Base-by-base conservation (phyloP, 2,113 vertebrate genomes). In the Lonchura striata region DNA sequence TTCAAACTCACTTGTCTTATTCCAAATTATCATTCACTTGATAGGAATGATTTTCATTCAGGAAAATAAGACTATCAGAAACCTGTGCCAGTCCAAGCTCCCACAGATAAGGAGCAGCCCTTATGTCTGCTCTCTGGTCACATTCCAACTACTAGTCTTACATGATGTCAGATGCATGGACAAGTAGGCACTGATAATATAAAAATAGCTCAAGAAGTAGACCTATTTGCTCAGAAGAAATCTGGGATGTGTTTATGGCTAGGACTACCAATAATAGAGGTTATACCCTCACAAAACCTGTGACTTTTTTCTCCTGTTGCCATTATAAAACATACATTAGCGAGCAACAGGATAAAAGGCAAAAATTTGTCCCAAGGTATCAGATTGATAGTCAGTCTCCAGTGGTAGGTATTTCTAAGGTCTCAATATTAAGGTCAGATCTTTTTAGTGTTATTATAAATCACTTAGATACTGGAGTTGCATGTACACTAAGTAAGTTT, bases 161-260 rank as follows among this genome's bases (percentile, higher is more conserved):
- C 19, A 13, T 61, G 11, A 65, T 19, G 10, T 44, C 54, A 78
- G 6, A 13, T 52, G 35, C 81, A 49, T 12, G 22, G 9, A 71
- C 2, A 12, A 57, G 61, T 25, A 74, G 6, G 6, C 3, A n/a
- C 5, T 47, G 6, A 24, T 23, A 53, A 33, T 13, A 28, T 11
- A 30, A 44, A 42, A 42, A 41, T 12, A 24, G 5, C 3, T 12
- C 14, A 3, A 65, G 7, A 72, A 84, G 42, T 10, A 41, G 4
- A 5, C 75, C n/a, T 50, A 60, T n/a, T 54, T 75, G 3, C 11
- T 35, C 15, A 44, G 23, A 71, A 59, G 10, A n/a, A n/a, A 41
- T 3, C 20, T 2, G 1, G 4, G 10, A 22, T 35, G 3, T 14
- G 6, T 44, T 30, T 85, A 15, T 7, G 8, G 66, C 15, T 31